Evolutionary conservation across 2,797 vertebrate genomes (phyloP), one percentile per base, ranked within the genome.

Genomic region (Sebastes diaconus): DNA sequence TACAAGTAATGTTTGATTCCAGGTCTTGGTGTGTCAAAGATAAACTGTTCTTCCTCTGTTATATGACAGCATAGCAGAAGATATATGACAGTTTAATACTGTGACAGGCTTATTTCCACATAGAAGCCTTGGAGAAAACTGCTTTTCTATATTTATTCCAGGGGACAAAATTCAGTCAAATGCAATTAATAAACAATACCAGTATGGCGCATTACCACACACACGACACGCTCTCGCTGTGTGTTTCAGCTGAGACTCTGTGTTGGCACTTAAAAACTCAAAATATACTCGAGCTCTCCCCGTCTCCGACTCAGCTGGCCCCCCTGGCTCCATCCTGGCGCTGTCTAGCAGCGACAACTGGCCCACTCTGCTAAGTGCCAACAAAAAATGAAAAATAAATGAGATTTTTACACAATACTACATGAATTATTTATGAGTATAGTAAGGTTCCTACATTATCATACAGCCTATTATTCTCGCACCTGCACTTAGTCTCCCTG

Each of bases 311-410:
- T 83, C 67, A 79, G 76, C 72, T 27, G 50, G 10, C 65, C 67
- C 36, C 39, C 39, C 42, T 46, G 34, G 46, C 75, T 75, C 39
- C 1, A 63, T 55, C 65, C 61, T 68, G 77, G 18, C 7, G 2
- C 60, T 34, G 68, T 79, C 68, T 30, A 64, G 27, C 74, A 50
- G 67, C 14, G 69, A 79, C 85, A 83, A 87, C 75, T 59, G 54
- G 68, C 75, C 68, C 29, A 25, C 32, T 78, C 72, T 75, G 75
- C 74, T 77, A 74, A 86, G 86, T 81, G 90, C 84, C 81, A 80
- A 79, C 76, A 73, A 77, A 78, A 78, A 81, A 88, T 85, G 73
- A 88, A 89, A 89, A 81, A 88, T 85, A 87, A 81, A 91, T 86
- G 73, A 87, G 75, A 84, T 80, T 88, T 87, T 87, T 77, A 85